phyloP scores from a whole-genome alignment of 2,888 invertebrate genomes.

The Bombylius discolor region DNA sequence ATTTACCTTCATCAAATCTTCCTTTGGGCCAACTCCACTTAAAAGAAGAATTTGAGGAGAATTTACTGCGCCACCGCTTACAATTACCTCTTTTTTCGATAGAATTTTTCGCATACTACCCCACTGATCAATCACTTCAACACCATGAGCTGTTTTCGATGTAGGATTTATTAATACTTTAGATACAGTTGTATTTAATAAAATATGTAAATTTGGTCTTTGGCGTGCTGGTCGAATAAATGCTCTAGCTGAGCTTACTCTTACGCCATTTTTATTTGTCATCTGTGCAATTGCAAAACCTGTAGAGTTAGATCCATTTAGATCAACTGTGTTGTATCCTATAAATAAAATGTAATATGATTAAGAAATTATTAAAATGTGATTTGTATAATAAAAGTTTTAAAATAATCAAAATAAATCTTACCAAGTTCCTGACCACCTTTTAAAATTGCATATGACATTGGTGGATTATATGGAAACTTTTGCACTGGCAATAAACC shows the following conservation, averaged over 20 bases:
- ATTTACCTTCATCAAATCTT: conserved; percentile 47
- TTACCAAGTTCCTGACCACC: conserved; percentile 64
- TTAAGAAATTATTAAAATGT: no score
- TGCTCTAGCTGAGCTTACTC: conserved; percentile 68
- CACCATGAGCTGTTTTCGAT: conserved; percentile 61
- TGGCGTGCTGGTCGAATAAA: conserved; percentile 55
- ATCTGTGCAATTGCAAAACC: conserved; percentile 84
- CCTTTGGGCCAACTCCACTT: conserved; percentile 74
- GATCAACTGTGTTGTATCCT: conserved; percentile 20
- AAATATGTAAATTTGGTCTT: conserved; percentile 66
- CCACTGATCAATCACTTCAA: conserved; percentile 44
- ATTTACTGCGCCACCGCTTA: conserved; percentile 72
- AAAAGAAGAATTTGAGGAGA: conserved; percentile 85
- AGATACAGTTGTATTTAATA: conserved; percentile 70
- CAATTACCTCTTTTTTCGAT: conserved; percentile 71
- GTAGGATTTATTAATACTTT: conserved; percentile 61
- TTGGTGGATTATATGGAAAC: conserved; percentile 75
- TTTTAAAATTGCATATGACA: conserved; percentile 62
- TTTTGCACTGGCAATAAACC: conserved; percentile 66
- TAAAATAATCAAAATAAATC: neutral
- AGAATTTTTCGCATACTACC: conserved; percentile 45
- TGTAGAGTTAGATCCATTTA: neutral
- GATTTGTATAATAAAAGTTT: no score
- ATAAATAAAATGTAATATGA: conserved; percentile 4
- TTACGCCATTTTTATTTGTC: conserved; percentile 71